Evolutionary conservation across 2,888 invertebrate species (phyloP), one percentile per base, ranked within the genome.

Genomic region (Nudaria mundana): DNA sequence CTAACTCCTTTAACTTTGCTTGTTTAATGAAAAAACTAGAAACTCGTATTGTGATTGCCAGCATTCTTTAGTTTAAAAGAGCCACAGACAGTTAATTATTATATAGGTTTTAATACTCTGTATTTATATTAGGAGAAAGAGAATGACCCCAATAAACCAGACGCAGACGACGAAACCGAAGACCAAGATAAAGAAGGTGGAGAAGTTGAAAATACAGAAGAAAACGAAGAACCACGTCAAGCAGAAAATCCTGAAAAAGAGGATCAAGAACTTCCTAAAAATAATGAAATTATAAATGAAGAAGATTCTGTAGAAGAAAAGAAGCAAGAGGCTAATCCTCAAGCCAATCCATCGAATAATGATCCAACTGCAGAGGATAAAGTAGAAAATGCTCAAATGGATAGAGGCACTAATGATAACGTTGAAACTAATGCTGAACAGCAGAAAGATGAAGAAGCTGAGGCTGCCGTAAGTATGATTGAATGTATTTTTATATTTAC

Each of bases 331-430:
- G 74, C 89, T 1, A 89, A 90, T 49, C 88, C 90, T 37, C 80
- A 90, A 54, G 86, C 91, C 1, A 88, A 88, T 53, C 87, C 87
- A 1, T 85, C 87, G 0, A 84, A 74, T 36, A 76, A 89, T 46
- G 86, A 90, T 28, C 83, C 89, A 0, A 75, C 88, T 1, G 79
- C 84, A 0, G 85, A 89, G 22, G 81, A 90, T 11, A 84, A 76
- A 30, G 84, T 81, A 0, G 89, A 91, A 40, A 90, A 90, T 28
- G 89, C 90, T 0, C 72, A 86, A 48, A 81, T 79, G 81, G 76
- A 86, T 3, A 66, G 54, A 38, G 89, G 89, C 0, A 81, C 85
- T 0, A 78, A 84, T 58, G 88, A 90, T 56, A 88, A 89, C 55
- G 89, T 90, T 3, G 82, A 89, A 28, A 89, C 80, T 13, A 89